Percentiles rank a stretch among this genome's conserved stretches.
Evolutionary conservation across 2,888 invertebrate species (phyloP).

Genomic region (Drosophila barbarae): DNA sequence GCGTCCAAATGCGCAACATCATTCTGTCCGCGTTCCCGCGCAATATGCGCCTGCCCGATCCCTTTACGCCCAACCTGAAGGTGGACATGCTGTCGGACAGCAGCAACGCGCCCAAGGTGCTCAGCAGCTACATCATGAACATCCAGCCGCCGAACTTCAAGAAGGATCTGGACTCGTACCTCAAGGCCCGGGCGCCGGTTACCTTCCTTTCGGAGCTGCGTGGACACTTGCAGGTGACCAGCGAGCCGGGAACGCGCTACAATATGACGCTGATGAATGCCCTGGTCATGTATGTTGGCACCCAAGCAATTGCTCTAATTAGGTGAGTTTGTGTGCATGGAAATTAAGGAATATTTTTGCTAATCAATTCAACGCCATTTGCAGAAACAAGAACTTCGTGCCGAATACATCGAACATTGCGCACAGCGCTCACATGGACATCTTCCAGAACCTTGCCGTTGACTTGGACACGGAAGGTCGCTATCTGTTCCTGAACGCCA

Average conservation of each 20-base stretch:
- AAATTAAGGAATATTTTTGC: no score
- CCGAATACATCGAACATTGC: slow-evolving; percentile 99
- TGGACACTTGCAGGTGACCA: slow-evolving; percentile 92
- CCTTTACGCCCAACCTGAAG: slow-evolving; percentile 98
- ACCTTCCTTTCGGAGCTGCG: slow-evolving; percentile 96
- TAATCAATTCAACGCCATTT: background rate
- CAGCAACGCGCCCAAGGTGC: slow-evolving; percentile 91
- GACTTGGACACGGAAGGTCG: slow-evolving; percentile 98
- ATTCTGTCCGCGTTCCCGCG: slow-evolving; percentile 98
- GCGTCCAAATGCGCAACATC: slow-evolving; percentile 98
- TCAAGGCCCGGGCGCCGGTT: slow-evolving; percentile 95
- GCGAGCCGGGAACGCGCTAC: slow-evolving; percentile 94
- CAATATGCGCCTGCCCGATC: slow-evolving; percentile 98
- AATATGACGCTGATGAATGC: slow-evolving; percentile 98
- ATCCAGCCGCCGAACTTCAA: slow-evolving; percentile 94
- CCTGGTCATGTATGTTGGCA: slow-evolving; percentile 97
- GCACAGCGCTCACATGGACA: slow-evolving; percentile 99
- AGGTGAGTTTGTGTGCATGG: slow-evolving; percentile 62
- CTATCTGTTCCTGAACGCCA: slow-evolving; percentile 98
- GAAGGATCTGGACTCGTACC: slow-evolving; percentile 97
- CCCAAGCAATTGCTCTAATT: slow-evolving; percentile 95
- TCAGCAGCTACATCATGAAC: slow-evolving; percentile 91
- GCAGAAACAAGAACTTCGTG: slow-evolving; percentile 91
- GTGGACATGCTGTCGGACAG: slow-evolving; percentile 94
- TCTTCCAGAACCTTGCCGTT: slow-evolving; percentile 99